phyloP scores from a whole-genome alignment of 2,888 invertebrate species.

The Smittia sp. region DNA sequence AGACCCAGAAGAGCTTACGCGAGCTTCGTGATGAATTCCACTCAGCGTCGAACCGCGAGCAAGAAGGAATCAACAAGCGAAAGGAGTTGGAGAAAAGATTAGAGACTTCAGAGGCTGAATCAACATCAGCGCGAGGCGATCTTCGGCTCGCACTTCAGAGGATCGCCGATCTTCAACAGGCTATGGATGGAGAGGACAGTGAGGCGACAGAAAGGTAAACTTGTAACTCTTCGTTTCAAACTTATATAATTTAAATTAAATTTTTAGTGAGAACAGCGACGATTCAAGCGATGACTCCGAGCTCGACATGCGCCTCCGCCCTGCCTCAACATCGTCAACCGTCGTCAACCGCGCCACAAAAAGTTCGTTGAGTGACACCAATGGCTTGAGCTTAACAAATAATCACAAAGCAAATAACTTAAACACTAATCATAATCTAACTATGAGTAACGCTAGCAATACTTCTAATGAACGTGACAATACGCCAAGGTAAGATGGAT shows the following conservation, averaged over 20 bases:
- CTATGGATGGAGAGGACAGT: constrained; percentile 82
- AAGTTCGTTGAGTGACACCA: constrained; percentile 38
- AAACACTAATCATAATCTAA: constrained; percentile 32
- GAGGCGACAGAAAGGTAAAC: constrained; percentile 53
- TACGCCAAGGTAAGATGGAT: constrained; percentile 24
- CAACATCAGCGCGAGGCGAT: constrained; percentile 71
- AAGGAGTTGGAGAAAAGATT: constrained; percentile 74
- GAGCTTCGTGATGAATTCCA: constrained; percentile 79
- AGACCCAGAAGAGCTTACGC: constrained; percentile 66
- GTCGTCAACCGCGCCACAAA: constrained; percentile 14
- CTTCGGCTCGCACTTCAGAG: constrained; percentile 83
- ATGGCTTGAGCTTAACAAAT: constrained; percentile 17
- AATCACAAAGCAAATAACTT: constrained; percentile 37
- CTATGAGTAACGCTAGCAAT: constrained; percentile 31
- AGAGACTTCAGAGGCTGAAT: constrained; percentile 68
- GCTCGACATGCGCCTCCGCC: constrained; percentile 28
- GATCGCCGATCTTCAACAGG: constrained; percentile 87
- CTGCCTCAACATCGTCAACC: background rate
- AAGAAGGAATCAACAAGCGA: constrained; percentile 69
- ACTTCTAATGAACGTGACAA: constrained; percentile 18
- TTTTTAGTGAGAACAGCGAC: constrained; percentile 28
- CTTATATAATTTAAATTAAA: background rate
- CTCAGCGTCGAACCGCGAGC: constrained; percentile 66
- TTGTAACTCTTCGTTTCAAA: background rate
- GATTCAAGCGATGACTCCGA: constrained; percentile 29